Evolutionary conservation across 2,113 vertebrate genomes (phyloP).

Genomic region (Antidorcas marsupialis): DNA sequence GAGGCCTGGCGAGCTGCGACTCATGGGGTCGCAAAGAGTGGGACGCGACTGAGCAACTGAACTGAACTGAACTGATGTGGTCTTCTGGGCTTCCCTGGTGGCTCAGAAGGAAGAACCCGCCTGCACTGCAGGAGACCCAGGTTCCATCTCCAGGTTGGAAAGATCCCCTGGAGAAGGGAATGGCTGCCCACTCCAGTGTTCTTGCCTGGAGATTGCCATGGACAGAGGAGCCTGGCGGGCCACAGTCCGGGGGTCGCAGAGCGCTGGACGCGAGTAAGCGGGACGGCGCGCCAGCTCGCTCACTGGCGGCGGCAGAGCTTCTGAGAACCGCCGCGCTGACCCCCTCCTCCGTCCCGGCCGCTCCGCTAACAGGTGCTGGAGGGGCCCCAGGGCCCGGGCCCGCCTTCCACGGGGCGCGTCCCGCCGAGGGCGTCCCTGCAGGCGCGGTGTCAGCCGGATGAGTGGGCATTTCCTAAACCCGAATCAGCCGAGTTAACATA

Average conservation of each 20-base stretch:
- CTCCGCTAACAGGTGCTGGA: background rate
- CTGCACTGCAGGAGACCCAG: background rate
- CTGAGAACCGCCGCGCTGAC: background rate
- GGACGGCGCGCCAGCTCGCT: background rate
- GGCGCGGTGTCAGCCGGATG: background rate
- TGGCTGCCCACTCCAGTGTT: background rate
- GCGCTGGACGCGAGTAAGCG: background rate
- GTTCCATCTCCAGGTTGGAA: background rate
- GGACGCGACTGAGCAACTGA: too few relatives aligned
- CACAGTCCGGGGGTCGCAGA: background rate
- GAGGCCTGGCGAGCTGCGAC: too few relatives aligned
- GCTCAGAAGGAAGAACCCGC: background rate
- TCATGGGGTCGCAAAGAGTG: too few relatives aligned
- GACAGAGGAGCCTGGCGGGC: background rate
- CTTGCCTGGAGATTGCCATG: background rate
- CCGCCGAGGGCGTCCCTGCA: background rate
- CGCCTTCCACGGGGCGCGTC: background rate
- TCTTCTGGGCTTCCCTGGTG: background rate
- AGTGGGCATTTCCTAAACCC: background rate
- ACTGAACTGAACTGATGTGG: accelerated
- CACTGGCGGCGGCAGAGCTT: accelerated
- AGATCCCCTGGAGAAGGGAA: background rate
- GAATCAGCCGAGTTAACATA: background rate
- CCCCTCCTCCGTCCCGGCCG: background rate
- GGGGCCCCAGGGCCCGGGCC: background rate